Evolutionary conservation across 2,113 vertebrate species (phyloP), one percentile per base, ranked within the genome.

Genomic region (Periophthalmus modestus): DNA sequence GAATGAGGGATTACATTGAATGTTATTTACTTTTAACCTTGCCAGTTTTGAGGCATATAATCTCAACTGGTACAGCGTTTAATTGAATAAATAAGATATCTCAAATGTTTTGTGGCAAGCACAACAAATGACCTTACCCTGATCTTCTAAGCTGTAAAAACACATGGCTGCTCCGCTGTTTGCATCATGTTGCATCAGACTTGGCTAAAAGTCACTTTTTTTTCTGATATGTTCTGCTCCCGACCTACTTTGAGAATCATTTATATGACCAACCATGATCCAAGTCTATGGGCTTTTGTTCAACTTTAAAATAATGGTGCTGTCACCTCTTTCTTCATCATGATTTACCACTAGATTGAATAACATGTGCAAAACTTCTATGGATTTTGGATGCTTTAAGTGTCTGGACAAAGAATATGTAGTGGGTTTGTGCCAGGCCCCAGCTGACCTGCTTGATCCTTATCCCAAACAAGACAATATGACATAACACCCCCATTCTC

Each of bases 361-460:
- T 69, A 57, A 73, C 70, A 61, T 16, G n/a, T 19, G 9, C 46
- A 81, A 82, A 81, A 59, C 58, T 46, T 81, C 28, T 54, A 33
- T 65, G 11, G 21, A 52, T 66, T 65, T 79, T 81, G 81, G 85
- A 66, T 78, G 69, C 69, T 73, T 67, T 74, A 36, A 48, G 34
- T 78, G 69, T 78, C 47, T 71, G 57, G 39, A 88, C 82, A 83
- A 83, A 85, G 57, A 54, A 23, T 65, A 48, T 58, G 18, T 23
- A 54, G 62, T 24, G 33, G 21, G 52, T 48, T 18, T 72, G 77
- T 66, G 47, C 19, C 19, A 57, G 73, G 75, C 73, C 73, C 69
- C 67, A 66, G n/a, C 54, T 67, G 33, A 66, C 23, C 74, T 66
- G 66, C 68, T 78, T 36, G 84, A 89, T 80, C 89, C 85, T 75